phyloP scores from a whole-genome alignment of 2,888 invertebrate species.

The Agonopterix heracliana region DNA sequence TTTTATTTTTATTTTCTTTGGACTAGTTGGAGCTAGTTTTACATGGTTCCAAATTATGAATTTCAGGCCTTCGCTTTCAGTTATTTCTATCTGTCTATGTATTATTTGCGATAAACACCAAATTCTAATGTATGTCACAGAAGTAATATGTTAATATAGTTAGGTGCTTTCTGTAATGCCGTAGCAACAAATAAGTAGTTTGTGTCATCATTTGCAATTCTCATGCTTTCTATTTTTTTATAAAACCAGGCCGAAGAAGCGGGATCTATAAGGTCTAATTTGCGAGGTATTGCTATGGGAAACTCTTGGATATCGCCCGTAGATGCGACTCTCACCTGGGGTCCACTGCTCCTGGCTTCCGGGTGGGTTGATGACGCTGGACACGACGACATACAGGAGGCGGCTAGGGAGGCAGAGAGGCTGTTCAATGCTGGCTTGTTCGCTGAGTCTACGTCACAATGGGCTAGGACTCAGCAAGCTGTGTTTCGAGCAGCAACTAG shows the following conservation, averaged over 20 bases:
- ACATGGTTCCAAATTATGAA: not conserved
- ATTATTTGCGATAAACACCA: too few relatives aligned
- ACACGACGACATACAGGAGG: constrained; percentile 72
- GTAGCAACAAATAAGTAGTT: too few relatives aligned
- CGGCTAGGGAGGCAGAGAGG: constrained; percentile 73
- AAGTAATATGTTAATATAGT: too few relatives aligned
- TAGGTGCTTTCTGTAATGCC: too few relatives aligned
- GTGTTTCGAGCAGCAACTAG: constrained; percentile 77
- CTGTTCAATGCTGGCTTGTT: constrained; percentile 77
- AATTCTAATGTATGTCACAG: too few relatives aligned
- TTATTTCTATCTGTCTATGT: too few relatives aligned
- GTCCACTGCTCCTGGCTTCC: constrained; percentile 83
- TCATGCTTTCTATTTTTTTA: not conserved
- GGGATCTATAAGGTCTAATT: constrained; percentile 79
- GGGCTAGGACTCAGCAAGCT: constrained; percentile 79
- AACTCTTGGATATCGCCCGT: constrained; percentile 94
- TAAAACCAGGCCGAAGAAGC: constrained; percentile 75
- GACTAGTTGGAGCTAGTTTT: not conserved
- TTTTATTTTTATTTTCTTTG: too few relatives aligned
- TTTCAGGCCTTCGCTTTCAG: too few relatives aligned
- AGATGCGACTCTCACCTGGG: constrained; percentile 90
- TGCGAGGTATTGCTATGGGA: constrained; percentile 88
- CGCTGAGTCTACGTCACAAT: constrained; percentile 77
- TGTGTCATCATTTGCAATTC: too few relatives aligned
- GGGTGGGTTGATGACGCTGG: constrained; percentile 84